These are phyloP conservation scores for Drosophila anceps DNA, from an alignment of 2,888 invertebrate species.

Conservation along the genomic window DNA sequence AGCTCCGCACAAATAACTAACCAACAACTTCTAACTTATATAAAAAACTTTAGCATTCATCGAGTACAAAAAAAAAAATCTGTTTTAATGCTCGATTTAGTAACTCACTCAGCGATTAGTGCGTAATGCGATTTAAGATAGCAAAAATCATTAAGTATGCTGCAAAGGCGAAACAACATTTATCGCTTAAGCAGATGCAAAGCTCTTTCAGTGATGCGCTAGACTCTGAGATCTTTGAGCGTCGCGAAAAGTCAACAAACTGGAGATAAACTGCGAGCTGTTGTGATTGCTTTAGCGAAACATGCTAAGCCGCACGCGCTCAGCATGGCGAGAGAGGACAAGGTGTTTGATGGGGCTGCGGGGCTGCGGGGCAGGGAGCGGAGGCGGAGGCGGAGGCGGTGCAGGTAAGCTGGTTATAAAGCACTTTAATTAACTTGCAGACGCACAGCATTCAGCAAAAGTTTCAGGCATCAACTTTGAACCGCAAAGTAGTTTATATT, in stretches of 20 bases:
- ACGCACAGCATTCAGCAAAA: constrained; percentile 67
- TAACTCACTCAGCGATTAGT: constrained; percentile 3
- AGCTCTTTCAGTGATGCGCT: constrained; percentile 10
- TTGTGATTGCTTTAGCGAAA: constrained; percentile 45
- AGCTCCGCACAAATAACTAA: too few species aligned
- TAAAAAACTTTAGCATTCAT: not conserved
- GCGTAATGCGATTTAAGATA: not conserved
- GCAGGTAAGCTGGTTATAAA: constrained; percentile 60
- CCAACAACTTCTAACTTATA: too few species aligned
- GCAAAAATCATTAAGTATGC: not conserved
- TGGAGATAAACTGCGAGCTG: constrained; percentile 42
- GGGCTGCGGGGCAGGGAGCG: too few species aligned
- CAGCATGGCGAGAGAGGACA: not conserved
- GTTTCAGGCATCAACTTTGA: constrained; percentile 79
- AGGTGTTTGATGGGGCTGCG: too few species aligned
- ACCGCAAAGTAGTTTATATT: constrained; percentile 80
- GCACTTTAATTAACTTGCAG: constrained; percentile 81
- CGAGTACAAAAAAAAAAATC: not conserved
- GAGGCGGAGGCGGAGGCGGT: not conserved
- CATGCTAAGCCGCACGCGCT: constrained; percentile 15
- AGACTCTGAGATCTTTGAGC: constrained; percentile 1
- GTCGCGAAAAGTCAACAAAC: constrained; percentile 45
- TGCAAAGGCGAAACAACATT: not conserved
- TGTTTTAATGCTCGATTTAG: not conserved
- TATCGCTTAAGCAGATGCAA: constrained; percentile 10